Conservation (phyloP, 2,113 vertebrate species). For the Macrotis lagotis region DNA sequence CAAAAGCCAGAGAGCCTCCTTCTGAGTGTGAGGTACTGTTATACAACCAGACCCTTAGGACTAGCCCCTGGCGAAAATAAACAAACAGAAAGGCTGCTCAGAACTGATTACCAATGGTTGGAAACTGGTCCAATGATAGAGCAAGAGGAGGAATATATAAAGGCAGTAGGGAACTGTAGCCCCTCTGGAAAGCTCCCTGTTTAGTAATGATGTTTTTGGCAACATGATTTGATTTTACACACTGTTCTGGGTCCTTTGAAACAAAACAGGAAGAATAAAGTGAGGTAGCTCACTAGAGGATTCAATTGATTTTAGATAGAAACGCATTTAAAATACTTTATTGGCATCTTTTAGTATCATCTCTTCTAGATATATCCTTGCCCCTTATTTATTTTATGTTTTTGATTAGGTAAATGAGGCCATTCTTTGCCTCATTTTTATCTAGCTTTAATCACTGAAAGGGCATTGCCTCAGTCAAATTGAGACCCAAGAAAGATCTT, state of each 20-base stretch:
- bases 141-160: slow-evolving; percentile 52
- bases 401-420: too few species aligned
- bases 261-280: slow-evolving; percentile 31
- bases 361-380: neutral
- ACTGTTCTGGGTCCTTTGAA: slow-evolving; percentile 53
- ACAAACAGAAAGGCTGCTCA: slow-evolving; percentile 80
- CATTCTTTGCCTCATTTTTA: too few species aligned
- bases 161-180: slow-evolving; percentile 37
- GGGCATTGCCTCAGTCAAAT: too few species aligned
- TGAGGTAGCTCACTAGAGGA: neutral
- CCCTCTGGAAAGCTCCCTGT: neutral
- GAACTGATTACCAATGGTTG: slow-evolving; percentile 74
- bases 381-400: too few species aligned
- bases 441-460: too few species aligned
- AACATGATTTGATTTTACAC: slow-evolving; percentile 41
- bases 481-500: too few species aligned
- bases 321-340: slow-evolving; percentile 23
- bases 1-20: slow-evolving; percentile 80
- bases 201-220: neutral
- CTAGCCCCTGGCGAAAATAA: slow-evolving; percentile 82
- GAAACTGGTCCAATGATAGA: slow-evolving; percentile 73
- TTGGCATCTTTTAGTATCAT: neutral
- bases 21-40: slow-evolving; percentile 74
- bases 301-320: slow-evolving; percentile 36
- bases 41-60: slow-evolving; percentile 76